Base-by-base conservation (phyloP, 2,888 invertebrate genomes). In the Sphaerophoria rueppellii region DNA sequence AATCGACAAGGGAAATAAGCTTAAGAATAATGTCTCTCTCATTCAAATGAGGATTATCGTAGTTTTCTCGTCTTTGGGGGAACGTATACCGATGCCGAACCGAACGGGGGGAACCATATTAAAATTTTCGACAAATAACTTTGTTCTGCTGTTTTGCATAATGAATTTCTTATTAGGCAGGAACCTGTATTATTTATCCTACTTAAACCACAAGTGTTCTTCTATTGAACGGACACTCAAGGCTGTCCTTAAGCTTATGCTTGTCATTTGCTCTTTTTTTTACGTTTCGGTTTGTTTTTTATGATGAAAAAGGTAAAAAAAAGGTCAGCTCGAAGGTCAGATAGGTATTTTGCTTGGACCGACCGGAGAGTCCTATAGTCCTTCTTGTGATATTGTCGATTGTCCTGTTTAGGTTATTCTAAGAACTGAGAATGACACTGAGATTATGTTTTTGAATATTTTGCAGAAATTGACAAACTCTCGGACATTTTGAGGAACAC, bases 61-160 rank as follows among this genome's bases (percentile, higher is more conserved):
- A n/a, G 54, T 58, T 35, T 32, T 50, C 48, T 32, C 43, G 2
- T 67, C 37, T 54, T 55, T 14, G 37, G 16, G 54, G 67, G 65
- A 72, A 55, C 70, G n/a, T n/a, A n/a, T n/a, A 2, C 24, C 24
- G 24, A 24, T 24, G 24, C 24, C 24, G 24, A 24, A 24, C 24
- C 24, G 24, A 24, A 24, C 24, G 24, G 37, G 16, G 55, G 67
- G 67, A 72, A 55, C 71, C 50, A 76, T 67, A 14, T 60, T 67
- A 75, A 71, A 65, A 65, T 81, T 76, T 72, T 32, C 52, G 24
- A 71, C 82, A 82, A 82, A 82, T 82, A 67, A 76, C 58, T 71
- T 77, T 73, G 63, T 69, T 77, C 73, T 73, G 24, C 24, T 24
- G 46, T 70, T 77, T 77, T 73, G 76, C 82, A 77, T 82, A 82